A percentile compares a stretch with the other conserved stretches of the same genome.
These are phyloP conservation scores for Sebastes nivosus DNA, from an alignment of 2,797 vertebrate genomes.

Conservation along the genomic window DNA sequence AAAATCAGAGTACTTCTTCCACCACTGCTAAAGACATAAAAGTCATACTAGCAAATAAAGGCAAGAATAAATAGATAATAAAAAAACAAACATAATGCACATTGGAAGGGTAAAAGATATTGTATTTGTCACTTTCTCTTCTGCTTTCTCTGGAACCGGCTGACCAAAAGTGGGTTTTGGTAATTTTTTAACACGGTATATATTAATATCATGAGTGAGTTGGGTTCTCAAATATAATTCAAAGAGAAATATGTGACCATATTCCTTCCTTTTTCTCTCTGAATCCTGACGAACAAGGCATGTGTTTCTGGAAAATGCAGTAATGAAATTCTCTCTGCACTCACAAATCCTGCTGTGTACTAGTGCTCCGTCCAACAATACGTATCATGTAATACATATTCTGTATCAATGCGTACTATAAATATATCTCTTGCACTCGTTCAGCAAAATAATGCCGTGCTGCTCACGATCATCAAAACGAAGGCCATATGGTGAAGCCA, in stretches of 20 bases:
- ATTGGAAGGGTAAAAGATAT: background rate
- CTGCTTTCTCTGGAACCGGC: background rate
- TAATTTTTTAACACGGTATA: background rate
- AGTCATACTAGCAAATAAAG: background rate
- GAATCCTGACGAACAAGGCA: background rate
- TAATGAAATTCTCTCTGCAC: background rate
- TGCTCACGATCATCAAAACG: slow-evolving; percentile 1
- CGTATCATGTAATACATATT: background rate
- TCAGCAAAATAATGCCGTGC: background rate
- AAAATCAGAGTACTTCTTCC: no score
- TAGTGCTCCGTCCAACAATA: background rate
- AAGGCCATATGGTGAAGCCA: slow-evolving; percentile 19
- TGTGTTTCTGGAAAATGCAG: slow-evolving; percentile 1
- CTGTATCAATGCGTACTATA: background rate
- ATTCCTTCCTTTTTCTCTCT: background rate
- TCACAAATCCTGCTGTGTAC: background rate
- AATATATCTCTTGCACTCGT: background rate
- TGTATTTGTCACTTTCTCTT: background rate
- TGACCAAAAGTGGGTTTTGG: background rate
- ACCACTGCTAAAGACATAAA: background rate
- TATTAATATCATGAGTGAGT: background rate
- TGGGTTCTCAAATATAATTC: background rate
- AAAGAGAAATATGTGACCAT: background rate
- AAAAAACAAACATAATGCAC: background rate
- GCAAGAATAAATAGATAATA: background rate